A percentile compares a stretch with the other conserved stretches of the same genome.
Conservation (phyloP, 2,797 vertebrate genomes). For the Propithecus perrieri region DNA sequence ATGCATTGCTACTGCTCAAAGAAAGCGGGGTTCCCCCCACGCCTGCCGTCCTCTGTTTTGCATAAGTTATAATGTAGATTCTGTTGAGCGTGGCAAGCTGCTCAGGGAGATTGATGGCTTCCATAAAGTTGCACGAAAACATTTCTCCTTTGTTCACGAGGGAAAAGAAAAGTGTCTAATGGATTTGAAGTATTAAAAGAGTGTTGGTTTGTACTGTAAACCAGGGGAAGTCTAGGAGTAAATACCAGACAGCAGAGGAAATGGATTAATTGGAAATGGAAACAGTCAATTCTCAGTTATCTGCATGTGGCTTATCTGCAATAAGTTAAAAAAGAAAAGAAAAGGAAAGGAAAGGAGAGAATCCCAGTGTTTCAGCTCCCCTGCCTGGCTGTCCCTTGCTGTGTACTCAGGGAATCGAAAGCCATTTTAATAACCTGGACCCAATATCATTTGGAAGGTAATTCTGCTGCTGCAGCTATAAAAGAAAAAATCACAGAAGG, state of each 20-base stretch:
- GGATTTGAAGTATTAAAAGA: constrained; percentile 83
- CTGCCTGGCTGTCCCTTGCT: neutral
- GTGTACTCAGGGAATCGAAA: constrained; percentile 47
- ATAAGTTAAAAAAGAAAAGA: neutral
- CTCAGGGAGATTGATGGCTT: constrained; percentile 85
- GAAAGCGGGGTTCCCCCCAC: constrained; percentile 76
- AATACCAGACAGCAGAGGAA: constrained; percentile 68
- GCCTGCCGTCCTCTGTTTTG: constrained; percentile 78
- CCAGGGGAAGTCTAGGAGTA: constrained; percentile 49
- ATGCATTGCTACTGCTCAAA: constrained; percentile 78
- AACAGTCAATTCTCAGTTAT: constrained; percentile 64
- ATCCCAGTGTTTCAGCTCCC: neutral
- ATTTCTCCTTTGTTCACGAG: constrained; percentile 80
- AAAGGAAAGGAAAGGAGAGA: neutral
- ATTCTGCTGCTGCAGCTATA: constrained; percentile 49
- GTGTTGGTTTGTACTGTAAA: constrained; percentile 69
- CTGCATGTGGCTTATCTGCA: constrained; percentile 14
- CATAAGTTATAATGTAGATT: constrained; percentile 80
- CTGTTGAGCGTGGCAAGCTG: constrained; percentile 80
- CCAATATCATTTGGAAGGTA: constrained; percentile 67
- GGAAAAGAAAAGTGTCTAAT: constrained; percentile 82
- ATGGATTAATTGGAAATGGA: constrained; percentile 64
- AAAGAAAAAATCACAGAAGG: neutral
- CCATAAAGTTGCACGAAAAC: constrained; percentile 79
- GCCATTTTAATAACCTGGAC: constrained; percentile 62